Conservation (phyloP, 2,113 vertebrate species). For the Psilopsiagon aurifrons region DNA sequence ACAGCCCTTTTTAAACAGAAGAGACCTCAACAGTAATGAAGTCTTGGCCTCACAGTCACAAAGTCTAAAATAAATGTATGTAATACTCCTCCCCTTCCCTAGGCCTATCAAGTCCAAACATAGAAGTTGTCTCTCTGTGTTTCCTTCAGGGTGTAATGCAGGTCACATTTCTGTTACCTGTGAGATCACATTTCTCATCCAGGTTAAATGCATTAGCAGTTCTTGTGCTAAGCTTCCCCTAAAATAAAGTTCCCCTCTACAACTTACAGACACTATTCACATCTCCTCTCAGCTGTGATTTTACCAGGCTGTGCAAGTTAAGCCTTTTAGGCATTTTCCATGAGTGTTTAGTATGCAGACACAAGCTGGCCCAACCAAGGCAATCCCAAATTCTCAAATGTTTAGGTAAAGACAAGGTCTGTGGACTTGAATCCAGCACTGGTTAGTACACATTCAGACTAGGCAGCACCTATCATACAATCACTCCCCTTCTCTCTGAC, state of each 20-base stretch:
- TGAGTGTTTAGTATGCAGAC: not conserved
- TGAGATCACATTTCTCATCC: not conserved
- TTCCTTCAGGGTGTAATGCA: not conserved
- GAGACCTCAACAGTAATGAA: not conserved
- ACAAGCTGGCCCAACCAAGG: not conserved
- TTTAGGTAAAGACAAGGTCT: not conserved
- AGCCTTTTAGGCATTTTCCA: not conserved
- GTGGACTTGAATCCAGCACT: not conserved
- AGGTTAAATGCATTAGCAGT: too few species aligned
- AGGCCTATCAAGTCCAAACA: not conserved
- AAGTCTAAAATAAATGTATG: not conserved
- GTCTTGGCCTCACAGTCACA: not conserved
- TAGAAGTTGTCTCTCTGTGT: not conserved
- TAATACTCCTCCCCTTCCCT: not conserved
- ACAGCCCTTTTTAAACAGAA: not conserved
- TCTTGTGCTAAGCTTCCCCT: not conserved
- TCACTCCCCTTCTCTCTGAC: not conserved
- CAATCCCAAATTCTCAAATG: not conserved
- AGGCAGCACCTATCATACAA: not conserved
- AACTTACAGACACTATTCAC: rapidly evolving
- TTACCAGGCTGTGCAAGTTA: not conserved
- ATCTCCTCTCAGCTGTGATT: not conserved
- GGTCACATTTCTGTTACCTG: not conserved
- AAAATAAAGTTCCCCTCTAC: not conserved
- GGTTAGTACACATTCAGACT: not conserved